Base-by-base conservation (phyloP, 2,888 invertebrate species). In the Acleris literana region DNA sequence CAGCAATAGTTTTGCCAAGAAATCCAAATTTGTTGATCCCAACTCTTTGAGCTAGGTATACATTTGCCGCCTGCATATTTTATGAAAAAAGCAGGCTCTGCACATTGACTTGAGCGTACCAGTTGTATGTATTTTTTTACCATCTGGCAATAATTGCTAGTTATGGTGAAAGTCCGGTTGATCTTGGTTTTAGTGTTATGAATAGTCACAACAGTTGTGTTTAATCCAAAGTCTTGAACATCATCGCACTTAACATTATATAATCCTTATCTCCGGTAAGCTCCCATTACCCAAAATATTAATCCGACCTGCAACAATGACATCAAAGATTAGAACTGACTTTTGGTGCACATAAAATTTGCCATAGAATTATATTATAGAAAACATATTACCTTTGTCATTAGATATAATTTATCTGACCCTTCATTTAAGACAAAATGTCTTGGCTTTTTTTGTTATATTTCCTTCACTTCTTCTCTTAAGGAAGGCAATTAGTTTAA, bases 1-100 rank as follows among this genome's bases (percentile, higher is more conserved):
- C 54, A 11, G 63, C 67, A 25, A 67, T 63, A 2, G 22, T 49
- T 58, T 68, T 69, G 20, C 71, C 70, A 46, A 71, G 58, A 5
- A 29, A 16, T n/a, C 69, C 66, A 58, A 69, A 62, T 11, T 63
- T 58, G 17, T 67, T 67, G 9, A 63, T 58, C 17, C 67, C 63
- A n/a, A 67, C 46, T 46, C 51, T 53, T 11, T 54, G 49, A 13
- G 43, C 3, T 3, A 16, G n/a, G n/a, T n/a, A n/a, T 25, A 16
- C 53, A 67, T 29, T 67, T 67, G 11, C 63, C 63, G 7, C 17
- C 5, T 0, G 29, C 17, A 16, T 63, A n/a, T n/a, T n/a, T n/a
- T 58, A 67, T 13, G 18, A 63, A 67, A 29, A 67, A 58, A 33
- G 22, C 11, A 6, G 22, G 9, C 6, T n/a, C 39, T 20, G 13